A percentile compares a stretch with the other conserved stretches of the same genome.
Evolutionary conservation across 2,113 vertebrate species (phyloP).

Genomic region (Suncus etruscus): DNA sequence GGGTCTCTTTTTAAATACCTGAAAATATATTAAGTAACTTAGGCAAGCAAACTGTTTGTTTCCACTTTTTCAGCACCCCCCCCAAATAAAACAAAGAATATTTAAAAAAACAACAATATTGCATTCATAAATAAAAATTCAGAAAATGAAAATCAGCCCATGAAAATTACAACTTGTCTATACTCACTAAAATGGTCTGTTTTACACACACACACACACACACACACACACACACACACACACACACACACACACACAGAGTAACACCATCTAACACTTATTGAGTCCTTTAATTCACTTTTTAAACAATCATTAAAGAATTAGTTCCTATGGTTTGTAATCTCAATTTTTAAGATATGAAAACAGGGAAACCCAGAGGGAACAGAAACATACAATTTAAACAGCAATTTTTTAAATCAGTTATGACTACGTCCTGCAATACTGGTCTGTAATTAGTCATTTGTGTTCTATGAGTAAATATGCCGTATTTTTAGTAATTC

Average conservation of each 20-base stretch:
- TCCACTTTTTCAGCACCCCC: not conserved
- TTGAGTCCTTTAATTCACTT: constrained; percentile 15
- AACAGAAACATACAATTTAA: not conserved
- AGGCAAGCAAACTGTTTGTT: not conserved
- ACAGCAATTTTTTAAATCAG: not conserved
- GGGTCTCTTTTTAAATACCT: not conserved
- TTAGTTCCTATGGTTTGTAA: not conserved
- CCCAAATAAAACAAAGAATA: constrained; percentile 11
- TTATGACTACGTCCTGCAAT: not conserved
- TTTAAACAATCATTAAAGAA: constrained; percentile 22
- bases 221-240: no score
- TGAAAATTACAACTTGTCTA: not conserved
- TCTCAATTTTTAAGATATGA: constrained; percentile 18
- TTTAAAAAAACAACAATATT: not conserved
- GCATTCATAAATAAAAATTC: constrained; percentile 27
- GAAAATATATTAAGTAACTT: not conserved
- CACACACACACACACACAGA: not conserved
- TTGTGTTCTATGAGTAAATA: not conserved
- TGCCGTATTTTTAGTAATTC: not conserved
- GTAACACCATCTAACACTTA: not conserved
- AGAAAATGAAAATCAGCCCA: not conserved
- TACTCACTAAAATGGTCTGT: not conserved
- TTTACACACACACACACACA: not conserved
- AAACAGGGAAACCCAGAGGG: not conserved
- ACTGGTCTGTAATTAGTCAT: not conserved